A percentile compares a stretch with the other conserved stretches of the same genome.
Evolutionary conservation across 2,113 vertebrate genomes (phyloP).

Genomic region (Oncorhynchus kisutch): DNA sequence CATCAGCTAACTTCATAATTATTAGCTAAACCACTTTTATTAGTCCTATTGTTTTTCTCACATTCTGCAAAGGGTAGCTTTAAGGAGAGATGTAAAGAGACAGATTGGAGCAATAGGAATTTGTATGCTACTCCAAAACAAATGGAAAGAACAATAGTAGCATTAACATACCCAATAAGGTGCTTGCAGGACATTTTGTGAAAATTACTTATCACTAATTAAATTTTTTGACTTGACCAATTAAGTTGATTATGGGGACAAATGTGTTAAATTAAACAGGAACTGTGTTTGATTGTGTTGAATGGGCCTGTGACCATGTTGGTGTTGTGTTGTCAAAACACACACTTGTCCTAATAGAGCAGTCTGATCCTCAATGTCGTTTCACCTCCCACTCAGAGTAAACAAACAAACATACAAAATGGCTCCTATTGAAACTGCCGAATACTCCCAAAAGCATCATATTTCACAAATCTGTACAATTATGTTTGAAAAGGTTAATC

Average conservation of each 20-base stretch:
- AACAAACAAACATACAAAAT: slow-evolving; percentile 57
- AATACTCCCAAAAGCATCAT: background rate
- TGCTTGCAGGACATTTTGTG: slow-evolving; percentile 21
- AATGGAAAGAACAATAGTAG: slow-evolving; percentile 54
- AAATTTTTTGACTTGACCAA: no score
- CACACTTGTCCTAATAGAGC: slow-evolving; percentile 29
- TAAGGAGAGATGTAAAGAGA: slow-evolving; percentile 51
- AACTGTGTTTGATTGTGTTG: background rate
- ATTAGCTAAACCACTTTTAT: slow-evolving; percentile 61
- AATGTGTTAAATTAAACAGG: no score
- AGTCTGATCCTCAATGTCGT: slow-evolving; percentile 27
- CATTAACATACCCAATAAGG: slow-evolving; percentile 58
- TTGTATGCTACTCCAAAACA: slow-evolving; percentile 64
- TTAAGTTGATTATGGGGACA: background rate
- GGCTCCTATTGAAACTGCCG: background rate
- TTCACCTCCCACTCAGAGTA: slow-evolving; percentile 10
- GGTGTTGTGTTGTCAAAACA: slow-evolving; percentile 26
- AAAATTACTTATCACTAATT: slow-evolving; percentile 46
- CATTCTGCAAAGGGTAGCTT: slow-evolving; percentile 54
- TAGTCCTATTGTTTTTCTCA: slow-evolving; percentile 62
- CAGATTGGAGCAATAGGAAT: slow-evolving; percentile 53
- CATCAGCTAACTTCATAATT: slow-evolving; percentile 46
- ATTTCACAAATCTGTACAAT: background rate
- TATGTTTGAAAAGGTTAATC: no score
- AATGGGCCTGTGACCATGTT: background rate